Base-by-base conservation (phyloP, 2,888 invertebrate species). In the Hirtodrosophila histrioides region DNA sequence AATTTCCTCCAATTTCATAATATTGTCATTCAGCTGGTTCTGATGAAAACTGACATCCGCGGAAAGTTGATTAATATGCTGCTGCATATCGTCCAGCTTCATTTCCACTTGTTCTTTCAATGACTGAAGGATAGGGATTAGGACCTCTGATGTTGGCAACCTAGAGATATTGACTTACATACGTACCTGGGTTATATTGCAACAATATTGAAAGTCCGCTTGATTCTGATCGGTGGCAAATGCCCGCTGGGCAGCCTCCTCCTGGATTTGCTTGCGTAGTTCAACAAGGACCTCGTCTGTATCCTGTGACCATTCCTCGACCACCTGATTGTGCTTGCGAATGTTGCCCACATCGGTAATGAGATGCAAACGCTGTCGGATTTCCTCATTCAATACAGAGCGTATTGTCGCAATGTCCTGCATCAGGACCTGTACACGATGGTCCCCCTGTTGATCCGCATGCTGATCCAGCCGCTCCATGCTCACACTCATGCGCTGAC, bases 171-270 rank as follows among this genome's bases (percentile, higher is more conserved):
- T 27, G 6, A 27, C 27, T 5, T 27, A 27, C 6, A 27, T 27
- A 27, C 27, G 27, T 35, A 88, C 89, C 84, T 93, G 93, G 0
- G 93, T 87, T 48, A 93, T 67, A 67, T 93, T 93, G 66, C 93
- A 93, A 56, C 92, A 93, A 72, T 93, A 93, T 85, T 93, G 93
- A 37, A 93, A 80, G 65, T 94, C 94, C 46, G 93, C 93, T 64
- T 93, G 93, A 69, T 93, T 93, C 89, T 93, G 93, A 6, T 93
- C 93, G 0, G 92, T 90, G 89, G 93, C 93, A 83, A 93, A 92
- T 1, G 92, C 91, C 0, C 93, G 88, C 3, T 93, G 87, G 8
- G 92, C 91, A 0, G 92, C 91, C 76, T 94, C 94, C 43, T 93
- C 93, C 6, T 93, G 93, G 0, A 93, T 91, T 0, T 92, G 92